Evolutionary conservation across 2,113 vertebrate species (phyloP).

Genomic region (Lycaon pictus): DNA sequence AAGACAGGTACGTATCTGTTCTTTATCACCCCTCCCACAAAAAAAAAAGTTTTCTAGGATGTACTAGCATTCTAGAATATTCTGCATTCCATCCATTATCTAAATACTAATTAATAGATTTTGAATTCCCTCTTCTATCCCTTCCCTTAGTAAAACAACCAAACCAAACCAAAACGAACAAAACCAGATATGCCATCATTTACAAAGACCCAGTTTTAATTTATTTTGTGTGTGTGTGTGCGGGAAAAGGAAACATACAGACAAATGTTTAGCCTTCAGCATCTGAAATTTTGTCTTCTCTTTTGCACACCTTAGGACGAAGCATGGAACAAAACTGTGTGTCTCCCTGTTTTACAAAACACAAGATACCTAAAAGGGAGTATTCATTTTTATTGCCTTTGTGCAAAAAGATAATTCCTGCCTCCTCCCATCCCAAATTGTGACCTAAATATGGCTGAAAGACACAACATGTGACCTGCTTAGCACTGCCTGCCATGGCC

Average conservation of each 20-base stretch:
- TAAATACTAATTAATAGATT: background rate
- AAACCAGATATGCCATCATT: background rate
- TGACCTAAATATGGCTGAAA: conserved; percentile 99
- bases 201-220: background rate
- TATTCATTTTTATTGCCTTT: conserved; percentile 89
- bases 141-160: background rate
- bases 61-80: background rate
- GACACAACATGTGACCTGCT: conserved; percentile 98
- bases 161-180: background rate
- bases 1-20: background rate
- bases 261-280: conserved; percentile 46
- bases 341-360: conserved; percentile 76
- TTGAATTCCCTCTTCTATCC: background rate
- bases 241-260: background rate
- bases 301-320: conserved; percentile 56
- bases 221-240: background rate
- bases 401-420: conserved; percentile 90
- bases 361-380: conserved; percentile 85
- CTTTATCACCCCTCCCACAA: background rate
- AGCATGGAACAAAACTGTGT: conserved; percentile 75
- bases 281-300: conserved; percentile 26
- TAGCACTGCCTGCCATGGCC: conserved; percentile 91
- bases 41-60: conserved; percentile 16
- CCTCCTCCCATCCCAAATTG: conserved; percentile 87
- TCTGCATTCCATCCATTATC: background rate